phyloP scores from a whole-genome alignment of 30 jellyfish, hydroid and myxozoan species.

The Hydractinia echinata region DNA sequence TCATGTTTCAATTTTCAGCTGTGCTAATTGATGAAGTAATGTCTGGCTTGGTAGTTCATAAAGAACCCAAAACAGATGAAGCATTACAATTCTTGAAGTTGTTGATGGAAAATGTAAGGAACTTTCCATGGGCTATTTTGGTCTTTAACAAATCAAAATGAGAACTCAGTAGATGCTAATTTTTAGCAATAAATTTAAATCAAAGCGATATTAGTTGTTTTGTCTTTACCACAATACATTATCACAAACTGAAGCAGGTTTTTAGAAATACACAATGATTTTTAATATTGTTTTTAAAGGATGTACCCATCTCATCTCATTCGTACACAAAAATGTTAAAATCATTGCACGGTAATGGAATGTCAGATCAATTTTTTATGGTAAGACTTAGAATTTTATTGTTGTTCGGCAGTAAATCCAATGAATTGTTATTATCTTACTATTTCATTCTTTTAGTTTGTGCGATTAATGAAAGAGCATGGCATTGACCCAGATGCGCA shows the following conservation, averaged over 20 bases:
- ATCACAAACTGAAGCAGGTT: too few species aligned
- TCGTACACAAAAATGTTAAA: constrained; percentile 45
- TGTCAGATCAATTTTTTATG: constrained; percentile 59
- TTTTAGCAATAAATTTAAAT: too few species aligned
- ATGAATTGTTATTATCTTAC: background rate
- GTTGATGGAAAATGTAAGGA: constrained; percentile 14
- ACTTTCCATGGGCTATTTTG: background rate
- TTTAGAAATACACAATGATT: too few species aligned
- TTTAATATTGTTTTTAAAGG: background rate
- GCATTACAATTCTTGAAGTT: background rate
- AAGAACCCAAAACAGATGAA: background rate
- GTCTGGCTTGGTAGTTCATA: background rate
- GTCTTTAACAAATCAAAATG: too few species aligned
- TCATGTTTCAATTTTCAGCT: background rate
- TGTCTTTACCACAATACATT: too few species aligned
- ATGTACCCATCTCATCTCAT: constrained; percentile 28
- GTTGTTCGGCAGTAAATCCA: background rate
- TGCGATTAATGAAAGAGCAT: constrained; percentile 61
- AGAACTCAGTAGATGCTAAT: too few species aligned
- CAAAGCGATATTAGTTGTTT: too few species aligned
- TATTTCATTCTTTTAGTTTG: constrained; percentile 40
- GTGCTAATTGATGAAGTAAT: background rate
- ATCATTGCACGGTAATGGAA: constrained; percentile 37
- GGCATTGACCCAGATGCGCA: constrained; percentile 78
- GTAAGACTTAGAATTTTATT: constrained; percentile 22